Conservation (phyloP, 2,888 invertebrate genomes). For the Synergus japonicus region DNA sequence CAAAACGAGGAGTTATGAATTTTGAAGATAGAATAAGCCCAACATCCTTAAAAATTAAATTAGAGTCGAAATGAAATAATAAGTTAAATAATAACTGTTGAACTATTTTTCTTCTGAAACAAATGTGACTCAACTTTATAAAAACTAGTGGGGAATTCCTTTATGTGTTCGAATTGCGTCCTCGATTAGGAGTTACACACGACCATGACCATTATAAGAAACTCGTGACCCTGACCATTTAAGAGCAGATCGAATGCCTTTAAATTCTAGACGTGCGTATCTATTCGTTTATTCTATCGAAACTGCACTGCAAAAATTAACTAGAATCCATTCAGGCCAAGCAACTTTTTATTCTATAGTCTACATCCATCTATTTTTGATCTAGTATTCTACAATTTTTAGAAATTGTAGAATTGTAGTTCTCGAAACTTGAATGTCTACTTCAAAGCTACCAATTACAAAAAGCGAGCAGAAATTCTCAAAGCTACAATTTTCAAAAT, state of each 20-base stretch:
- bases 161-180: slow-evolving; percentile 13
- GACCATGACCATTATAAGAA: slow-evolving; percentile 38
- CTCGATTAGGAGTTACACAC: slow-evolving; percentile 19
- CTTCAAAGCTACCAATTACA: too few species aligned
- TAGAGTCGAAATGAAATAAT: not conserved
- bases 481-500: not conserved
- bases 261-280: slow-evolving; percentile 23
- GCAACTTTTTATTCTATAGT: not conserved
- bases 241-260: slow-evolving; percentile 23
- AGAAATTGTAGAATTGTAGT: not conserved
- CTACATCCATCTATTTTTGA: not conserved
- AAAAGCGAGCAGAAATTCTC: not conserved
- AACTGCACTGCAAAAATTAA: not conserved
- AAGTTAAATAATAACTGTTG: not conserved
- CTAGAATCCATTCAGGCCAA: not conserved
- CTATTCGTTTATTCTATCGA: not conserved
- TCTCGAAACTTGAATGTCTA: too few species aligned
- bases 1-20: too few species aligned
- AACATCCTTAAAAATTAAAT: not conserved
- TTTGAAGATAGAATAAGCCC: too few species aligned
- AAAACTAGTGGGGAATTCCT: slow-evolving; percentile 12
- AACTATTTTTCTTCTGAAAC: not conserved
- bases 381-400: not conserved
- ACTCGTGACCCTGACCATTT: slow-evolving; percentile 38
- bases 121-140: not conserved